Evolutionary conservation across 2,888 invertebrate genomes (phyloP).

Genomic region (Dysmachus trigonus): DNA sequence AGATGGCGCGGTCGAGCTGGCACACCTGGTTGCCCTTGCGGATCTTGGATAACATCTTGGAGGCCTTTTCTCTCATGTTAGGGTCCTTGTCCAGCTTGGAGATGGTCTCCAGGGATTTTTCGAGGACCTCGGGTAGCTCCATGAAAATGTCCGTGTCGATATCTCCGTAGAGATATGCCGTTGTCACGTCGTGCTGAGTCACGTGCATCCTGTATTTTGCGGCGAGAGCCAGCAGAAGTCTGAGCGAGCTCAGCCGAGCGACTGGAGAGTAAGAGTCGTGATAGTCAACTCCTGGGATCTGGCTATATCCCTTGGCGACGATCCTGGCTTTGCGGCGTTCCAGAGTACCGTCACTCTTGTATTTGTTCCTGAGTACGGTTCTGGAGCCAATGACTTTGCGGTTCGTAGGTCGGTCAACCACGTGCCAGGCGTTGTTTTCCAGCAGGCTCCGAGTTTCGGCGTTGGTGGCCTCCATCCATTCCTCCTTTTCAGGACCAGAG

Average conservation of each 20-base stretch:
- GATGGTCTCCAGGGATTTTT: not conserved
- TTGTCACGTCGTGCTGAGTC: constrained; percentile 7
- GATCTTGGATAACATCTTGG: not conserved
- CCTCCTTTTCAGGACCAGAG: not conserved
- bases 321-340: constrained; percentile 6
- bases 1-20: constrained; percentile 51
- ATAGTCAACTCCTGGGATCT: not conserved
- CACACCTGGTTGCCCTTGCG: constrained; percentile 44
- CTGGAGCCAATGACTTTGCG: not conserved
- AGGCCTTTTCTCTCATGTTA: not conserved
- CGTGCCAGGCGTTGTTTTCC: not conserved
- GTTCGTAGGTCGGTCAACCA: not conserved
- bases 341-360: not conserved
- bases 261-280: not conserved
- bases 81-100: not conserved
- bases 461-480: not conserved
- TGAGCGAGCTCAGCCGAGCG: not conserved
- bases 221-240: not conserved
- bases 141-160: not conserved
- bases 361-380: not conserved
- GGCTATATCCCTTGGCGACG: constrained; percentile 15
- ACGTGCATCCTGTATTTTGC: not conserved
- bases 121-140: not conserved
- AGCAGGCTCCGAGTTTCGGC: not conserved
- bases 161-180: constrained; percentile 14